Percentiles rank a stretch among this genome's conserved stretches.
Evolutionary conservation across 2,888 invertebrate species (phyloP).

Genomic region (Stegophylla sp.): DNA sequence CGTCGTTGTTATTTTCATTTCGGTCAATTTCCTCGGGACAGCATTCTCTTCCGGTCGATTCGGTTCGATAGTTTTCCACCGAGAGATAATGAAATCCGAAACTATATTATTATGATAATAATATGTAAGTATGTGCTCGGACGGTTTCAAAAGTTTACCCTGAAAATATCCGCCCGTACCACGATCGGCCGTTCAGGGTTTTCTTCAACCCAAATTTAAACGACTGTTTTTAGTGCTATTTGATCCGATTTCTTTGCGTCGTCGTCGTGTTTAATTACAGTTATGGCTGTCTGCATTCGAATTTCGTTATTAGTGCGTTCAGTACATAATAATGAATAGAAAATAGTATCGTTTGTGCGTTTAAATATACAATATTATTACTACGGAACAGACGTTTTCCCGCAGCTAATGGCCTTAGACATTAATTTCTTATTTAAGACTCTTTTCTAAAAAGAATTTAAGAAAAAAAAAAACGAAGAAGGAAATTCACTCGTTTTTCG

Average conservation of each 20-base stretch:
- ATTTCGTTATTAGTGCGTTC: slow-evolving; percentile 27
- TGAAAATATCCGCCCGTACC: not conserved
- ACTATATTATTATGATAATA: too few relatives aligned
- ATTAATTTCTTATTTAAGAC: slow-evolving; percentile 46
- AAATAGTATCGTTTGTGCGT: slow-evolving; percentile 11
- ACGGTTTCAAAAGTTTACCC: not conserved
- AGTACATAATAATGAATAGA: not conserved
- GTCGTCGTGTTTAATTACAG: slow-evolving; percentile 24
- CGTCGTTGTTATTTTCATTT: not conserved
- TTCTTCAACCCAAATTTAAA: not conserved
- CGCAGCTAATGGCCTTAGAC: slow-evolving; percentile 33
- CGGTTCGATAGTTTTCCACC: not conserved
- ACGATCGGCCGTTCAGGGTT: not conserved
- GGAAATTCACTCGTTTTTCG: slow-evolving; percentile 28
- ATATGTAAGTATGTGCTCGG: too few relatives aligned
- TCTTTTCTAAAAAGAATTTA: not conserved
- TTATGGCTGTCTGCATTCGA: not conserved
- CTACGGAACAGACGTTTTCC: slow-evolving; percentile 23
- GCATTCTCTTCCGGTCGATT: slow-evolving; percentile 22
- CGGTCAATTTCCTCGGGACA: not conserved
- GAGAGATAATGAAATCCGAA: not conserved
- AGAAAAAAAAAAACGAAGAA: not conserved
- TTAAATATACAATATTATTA: slow-evolving; percentile 44
- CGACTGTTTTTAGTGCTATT: not conserved
- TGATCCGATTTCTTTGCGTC: not conserved